Conservation (phyloP, 2,797 vertebrate genomes). For the Sebastiscus tertius region DNA sequence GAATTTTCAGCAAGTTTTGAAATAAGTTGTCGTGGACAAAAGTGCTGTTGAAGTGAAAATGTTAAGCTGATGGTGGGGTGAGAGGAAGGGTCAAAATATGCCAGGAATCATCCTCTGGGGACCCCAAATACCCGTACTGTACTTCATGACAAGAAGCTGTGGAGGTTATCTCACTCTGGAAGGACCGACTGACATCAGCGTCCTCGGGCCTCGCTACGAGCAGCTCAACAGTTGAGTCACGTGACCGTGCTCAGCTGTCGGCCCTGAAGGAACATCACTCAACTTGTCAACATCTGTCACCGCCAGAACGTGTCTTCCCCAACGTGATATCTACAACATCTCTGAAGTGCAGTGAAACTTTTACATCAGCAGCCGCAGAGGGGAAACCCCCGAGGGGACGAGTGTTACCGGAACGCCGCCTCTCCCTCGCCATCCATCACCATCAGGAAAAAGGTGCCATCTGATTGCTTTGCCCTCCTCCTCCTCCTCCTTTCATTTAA, state of each 20-base stretch:
- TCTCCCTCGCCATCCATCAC: constrained; percentile 54
- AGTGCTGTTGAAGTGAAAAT: background rate
- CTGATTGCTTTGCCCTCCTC: constrained; percentile 41
- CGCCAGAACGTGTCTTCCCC: constrained; percentile 11
- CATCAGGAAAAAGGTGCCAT: constrained; percentile 44
- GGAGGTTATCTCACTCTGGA: background rate
- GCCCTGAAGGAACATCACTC: constrained; percentile 46
- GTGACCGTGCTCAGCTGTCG: constrained; percentile 42
- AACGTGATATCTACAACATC: constrained; percentile 4
- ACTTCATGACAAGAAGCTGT: background rate
- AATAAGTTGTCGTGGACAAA: background rate
- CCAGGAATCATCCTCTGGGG: background rate
- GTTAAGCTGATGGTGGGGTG: background rate
- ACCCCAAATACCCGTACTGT: no score
- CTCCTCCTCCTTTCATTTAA: constrained; percentile 50
- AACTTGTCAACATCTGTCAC: constrained; percentile 46
- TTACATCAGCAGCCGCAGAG: constrained; percentile 7
- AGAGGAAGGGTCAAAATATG: background rate
- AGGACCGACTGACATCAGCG: background rate
- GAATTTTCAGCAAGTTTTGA: background rate
- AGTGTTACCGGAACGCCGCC: constrained; percentile 6
- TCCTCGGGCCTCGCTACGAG: constrained; percentile 2
- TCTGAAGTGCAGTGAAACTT: constrained; percentile 56
- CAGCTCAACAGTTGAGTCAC: constrained; percentile 5
- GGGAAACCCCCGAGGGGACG: constrained; percentile 24